phyloP scores from a whole-genome alignment of 2,113 vertebrate species.

The Edolisoma coerulescens region DNA sequence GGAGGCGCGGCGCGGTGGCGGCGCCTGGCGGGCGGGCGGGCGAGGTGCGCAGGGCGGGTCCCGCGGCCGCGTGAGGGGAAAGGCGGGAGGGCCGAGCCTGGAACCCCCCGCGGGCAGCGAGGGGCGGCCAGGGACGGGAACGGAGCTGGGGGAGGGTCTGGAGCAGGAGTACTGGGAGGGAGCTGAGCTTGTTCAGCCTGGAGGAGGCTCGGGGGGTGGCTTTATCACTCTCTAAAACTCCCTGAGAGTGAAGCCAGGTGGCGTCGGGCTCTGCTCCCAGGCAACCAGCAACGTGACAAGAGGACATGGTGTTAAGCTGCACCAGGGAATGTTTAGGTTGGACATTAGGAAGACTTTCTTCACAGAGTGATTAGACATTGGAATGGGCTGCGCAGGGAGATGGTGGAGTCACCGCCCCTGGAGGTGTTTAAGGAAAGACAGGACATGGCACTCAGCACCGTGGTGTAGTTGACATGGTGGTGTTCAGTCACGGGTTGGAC shows the following conservation, averaged over 20 bases:
- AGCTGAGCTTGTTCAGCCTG: neutral
- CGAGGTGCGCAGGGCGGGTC: no score
- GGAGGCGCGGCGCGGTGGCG: neutral
- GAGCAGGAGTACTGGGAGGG: accelerated
- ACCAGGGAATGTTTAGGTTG: neutral
- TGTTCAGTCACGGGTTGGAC: accelerated
- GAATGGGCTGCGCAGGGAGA: neutral
- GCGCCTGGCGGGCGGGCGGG: no score
- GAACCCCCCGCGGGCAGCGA: no score
- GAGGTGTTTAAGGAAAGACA: neutral
- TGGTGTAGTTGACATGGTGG: no score
- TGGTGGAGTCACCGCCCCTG: neutral
- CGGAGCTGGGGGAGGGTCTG: neutral
- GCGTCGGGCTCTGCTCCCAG: neutral
- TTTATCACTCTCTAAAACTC: neutral
- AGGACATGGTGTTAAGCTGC: neutral
- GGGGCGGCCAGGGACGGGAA: no score
- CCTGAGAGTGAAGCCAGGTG: neutral
- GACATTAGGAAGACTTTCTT: neutral
- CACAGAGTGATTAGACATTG: neutral
- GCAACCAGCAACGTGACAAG: neutral
- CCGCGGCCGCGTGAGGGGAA: no score
- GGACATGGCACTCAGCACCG: neutral
- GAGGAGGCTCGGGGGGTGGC: neutral
- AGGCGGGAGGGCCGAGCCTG: no score